Conservation (phyloP, 1,140 invertebrate species). For the Ridgeia piscesae region DNA sequence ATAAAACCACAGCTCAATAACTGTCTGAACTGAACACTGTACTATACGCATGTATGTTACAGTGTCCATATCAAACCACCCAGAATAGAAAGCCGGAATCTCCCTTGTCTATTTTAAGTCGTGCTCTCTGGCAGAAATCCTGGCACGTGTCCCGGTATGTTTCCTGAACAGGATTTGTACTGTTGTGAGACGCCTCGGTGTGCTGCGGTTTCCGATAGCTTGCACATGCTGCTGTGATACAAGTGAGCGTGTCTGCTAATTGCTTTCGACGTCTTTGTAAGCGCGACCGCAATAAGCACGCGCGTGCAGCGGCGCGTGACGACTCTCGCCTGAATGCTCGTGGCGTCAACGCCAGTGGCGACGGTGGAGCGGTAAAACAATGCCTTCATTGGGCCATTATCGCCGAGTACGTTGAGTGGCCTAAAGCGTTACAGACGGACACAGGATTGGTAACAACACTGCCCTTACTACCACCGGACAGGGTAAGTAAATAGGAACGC, state of each 20-base stretch:
- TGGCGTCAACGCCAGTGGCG: background rate
- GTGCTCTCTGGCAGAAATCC: background rate
- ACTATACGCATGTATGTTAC: background rate
- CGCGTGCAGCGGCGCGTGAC: background rate
- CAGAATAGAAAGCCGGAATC: background rate
- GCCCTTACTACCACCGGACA: background rate
- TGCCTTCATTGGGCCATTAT: background rate
- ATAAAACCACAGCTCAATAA: no score
- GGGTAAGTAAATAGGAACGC: background rate
- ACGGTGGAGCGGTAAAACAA: background rate
- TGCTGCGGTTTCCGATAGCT: background rate
- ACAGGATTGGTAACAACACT: background rate
- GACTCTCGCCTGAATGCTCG: background rate
- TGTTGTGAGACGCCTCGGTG: background rate
- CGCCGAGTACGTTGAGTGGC: background rate
- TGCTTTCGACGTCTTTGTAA: background rate
- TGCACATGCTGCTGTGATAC: background rate
- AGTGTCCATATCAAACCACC: background rate
- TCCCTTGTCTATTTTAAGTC: background rate
- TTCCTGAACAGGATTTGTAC: background rate
- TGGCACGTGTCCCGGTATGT: background rate
- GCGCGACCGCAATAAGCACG: background rate
- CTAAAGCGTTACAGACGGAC: background rate
- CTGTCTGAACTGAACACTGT: no score
- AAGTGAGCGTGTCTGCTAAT: background rate